phyloP scores from a whole-genome alignment of 2,888 invertebrate species.

The Epinotia ramella region DNA sequence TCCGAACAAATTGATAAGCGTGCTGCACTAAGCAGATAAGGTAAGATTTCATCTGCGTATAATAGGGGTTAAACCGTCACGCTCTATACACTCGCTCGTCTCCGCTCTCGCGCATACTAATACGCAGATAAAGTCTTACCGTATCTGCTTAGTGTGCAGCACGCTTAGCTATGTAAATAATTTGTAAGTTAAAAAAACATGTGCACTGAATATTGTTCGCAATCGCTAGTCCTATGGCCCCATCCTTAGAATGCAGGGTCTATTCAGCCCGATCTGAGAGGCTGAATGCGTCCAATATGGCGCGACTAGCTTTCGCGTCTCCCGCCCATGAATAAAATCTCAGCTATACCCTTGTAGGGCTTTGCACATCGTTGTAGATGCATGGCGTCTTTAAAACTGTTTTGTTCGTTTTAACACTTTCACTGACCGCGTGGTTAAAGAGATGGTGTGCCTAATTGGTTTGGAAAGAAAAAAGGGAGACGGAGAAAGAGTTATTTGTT shows the following conservation, averaged over 20 bases:
- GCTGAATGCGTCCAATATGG: slow-evolving; percentile 29
- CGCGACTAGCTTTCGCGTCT: slow-evolving; percentile 7
- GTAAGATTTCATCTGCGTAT: too few species aligned
- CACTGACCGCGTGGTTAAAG: not conserved
- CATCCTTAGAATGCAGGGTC: slow-evolving; percentile 22
- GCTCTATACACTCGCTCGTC: too few species aligned
- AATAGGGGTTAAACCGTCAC: too few species aligned
- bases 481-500: too few species aligned
- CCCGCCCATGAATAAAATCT: slow-evolving; percentile 20
- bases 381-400: slow-evolving; percentile 6
- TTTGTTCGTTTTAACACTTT: slow-evolving; percentile 10
- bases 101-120: too few species aligned
- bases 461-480: not conserved
- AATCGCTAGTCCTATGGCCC: slow-evolving; percentile 17
- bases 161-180: too few species aligned
- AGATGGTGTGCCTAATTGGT: not conserved
- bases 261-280: slow-evolving; percentile 16
- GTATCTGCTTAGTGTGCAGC: too few species aligned
- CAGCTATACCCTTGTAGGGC: slow-evolving; percentile 1
- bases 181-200: too few species aligned
- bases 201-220: too few species aligned
- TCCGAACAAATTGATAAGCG: too few species aligned
- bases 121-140: too few species aligned
- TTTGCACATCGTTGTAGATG: slow-evolving; percentile 11
- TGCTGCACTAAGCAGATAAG: too few species aligned